A percentile compares a stretch with the other conserved stretches of the same genome.
phyloP scores from a whole-genome alignment of 2,888 invertebrate genomes.

The Harpagoxenus sublaevis region DNA sequence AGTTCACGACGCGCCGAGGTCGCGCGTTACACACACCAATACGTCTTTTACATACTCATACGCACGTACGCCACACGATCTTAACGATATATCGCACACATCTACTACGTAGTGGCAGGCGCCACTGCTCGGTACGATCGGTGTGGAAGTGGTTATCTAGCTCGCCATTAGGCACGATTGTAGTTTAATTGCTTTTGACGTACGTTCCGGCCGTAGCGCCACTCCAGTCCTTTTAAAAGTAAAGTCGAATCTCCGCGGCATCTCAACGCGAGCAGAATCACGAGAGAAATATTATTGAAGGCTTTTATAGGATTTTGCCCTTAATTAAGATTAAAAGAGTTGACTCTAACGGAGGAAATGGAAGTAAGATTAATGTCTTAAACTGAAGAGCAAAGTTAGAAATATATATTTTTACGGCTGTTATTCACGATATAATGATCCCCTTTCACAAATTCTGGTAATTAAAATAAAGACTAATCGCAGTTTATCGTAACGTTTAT shows the following conservation, averaged over 20 bases:
- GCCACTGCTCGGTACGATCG: constrained; percentile 55
- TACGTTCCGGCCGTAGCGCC: constrained; percentile 34
- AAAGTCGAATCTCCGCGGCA: neutral
- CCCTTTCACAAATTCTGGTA: neutral
- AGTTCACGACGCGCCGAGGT: constrained; percentile 59
- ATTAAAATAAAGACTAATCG: neutral
- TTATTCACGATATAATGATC: neutral
- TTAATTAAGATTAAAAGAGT: constrained; percentile 18
- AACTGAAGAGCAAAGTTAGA: neutral
- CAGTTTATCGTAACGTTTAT: constrained; percentile 4
- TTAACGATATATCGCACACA: constrained; percentile 8
- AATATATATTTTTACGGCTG: constrained; percentile 8
- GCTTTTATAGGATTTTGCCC: neutral
- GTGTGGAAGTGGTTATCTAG: constrained; percentile 65
- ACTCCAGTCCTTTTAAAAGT: constrained; percentile 32
- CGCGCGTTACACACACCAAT: neutral
- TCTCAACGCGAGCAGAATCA: neutral
- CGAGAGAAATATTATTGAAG: neutral
- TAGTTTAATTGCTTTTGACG: constrained; percentile 73
- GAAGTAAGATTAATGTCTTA: neutral
- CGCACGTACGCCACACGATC: constrained; percentile 22
- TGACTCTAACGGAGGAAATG: neutral
- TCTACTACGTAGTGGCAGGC: constrained; percentile 47
- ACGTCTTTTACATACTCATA: constrained; percentile 24
- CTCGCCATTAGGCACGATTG: constrained; percentile 69